These are phyloP conservation scores for Hycleus phaleratus DNA, from an alignment of 1,140 invertebrate species.

Conservation along the genomic window DNA sequence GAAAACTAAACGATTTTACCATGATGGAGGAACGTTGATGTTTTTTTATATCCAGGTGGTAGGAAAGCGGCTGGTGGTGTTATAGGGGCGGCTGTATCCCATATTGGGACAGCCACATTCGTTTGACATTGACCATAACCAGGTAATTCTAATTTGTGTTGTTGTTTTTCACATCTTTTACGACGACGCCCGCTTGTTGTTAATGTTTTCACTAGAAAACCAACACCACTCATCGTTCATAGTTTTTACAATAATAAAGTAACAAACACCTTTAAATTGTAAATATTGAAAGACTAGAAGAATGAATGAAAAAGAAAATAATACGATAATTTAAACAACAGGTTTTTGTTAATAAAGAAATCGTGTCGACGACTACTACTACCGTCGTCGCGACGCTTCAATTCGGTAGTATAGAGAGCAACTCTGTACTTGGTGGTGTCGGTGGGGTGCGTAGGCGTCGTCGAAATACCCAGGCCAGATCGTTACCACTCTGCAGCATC, in stretches of 20 bases:
- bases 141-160: conserved; percentile 47
- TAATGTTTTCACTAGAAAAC: conserved; percentile 59
- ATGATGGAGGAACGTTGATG: conserved; percentile 5
- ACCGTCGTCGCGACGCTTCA: conserved; percentile 10
- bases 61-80: conserved; percentile 58
- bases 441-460: conserved; percentile 13
- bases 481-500: conserved; percentile 22
- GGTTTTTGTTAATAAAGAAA: conserved; percentile 5
- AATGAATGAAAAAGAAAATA: not conserved
- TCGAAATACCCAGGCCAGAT: conserved; percentile 14
- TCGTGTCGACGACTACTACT: not conserved
- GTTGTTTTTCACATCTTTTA: conserved; percentile 53
- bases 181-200: conserved; percentile 53
- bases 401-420: not conserved
- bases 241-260: not conserved
- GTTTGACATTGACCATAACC: conserved; percentile 48
- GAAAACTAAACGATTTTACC: not conserved
- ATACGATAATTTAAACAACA: conserved; percentile 6
- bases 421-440: too few relatives aligned
- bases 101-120: conserved; percentile 48
- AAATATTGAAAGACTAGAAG: not conserved
- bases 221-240: conserved; percentile 50
- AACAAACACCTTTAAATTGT: not conserved
- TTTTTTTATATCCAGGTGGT: conserved; percentile 22
- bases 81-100: conserved; percentile 52